Conservation (phyloP, 1,140 invertebrate species). For the Drosophila repletoides region DNA sequence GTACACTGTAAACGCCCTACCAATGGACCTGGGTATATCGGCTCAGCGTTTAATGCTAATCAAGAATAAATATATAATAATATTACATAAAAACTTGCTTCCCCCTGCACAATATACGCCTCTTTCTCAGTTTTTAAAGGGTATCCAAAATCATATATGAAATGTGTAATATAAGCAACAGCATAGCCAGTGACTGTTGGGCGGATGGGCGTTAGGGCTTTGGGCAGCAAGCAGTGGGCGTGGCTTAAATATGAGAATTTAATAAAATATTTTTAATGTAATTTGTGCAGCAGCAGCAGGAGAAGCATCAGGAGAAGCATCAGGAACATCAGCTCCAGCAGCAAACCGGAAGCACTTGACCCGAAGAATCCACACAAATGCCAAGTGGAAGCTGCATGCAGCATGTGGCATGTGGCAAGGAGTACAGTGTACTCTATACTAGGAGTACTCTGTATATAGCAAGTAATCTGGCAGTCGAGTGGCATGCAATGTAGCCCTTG, state of each 20-base stretch:
- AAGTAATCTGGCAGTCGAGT: neutral
- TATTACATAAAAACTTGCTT: too few relatives aligned
- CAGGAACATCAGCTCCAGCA: slow-evolving; percentile 7
- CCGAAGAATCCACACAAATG: slow-evolving; percentile 32
- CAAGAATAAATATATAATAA: slow-evolving; percentile 2
- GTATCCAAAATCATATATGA: slow-evolving; percentile 69
- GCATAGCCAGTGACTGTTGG: neutral
- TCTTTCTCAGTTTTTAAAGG: too few relatives aligned
- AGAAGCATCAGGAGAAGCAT: neutral
- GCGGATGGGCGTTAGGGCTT: neutral
- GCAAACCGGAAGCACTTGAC: slow-evolving; percentile 51
- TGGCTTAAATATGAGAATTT: slow-evolving; percentile 58
- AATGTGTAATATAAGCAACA: slow-evolving; percentile 50
- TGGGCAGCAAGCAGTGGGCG: slow-evolving; percentile 1
- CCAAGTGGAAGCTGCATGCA: slow-evolving; percentile 20
- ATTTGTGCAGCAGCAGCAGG: slow-evolving; percentile 39
- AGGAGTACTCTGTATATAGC: neutral
- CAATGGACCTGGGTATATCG: too few relatives aligned
- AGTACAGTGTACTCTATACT: too few relatives aligned
- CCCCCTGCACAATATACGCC: too few relatives aligned
- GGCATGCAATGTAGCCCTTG: slow-evolving; percentile 21
- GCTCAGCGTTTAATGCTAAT: too few relatives aligned
- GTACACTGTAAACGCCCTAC: too few relatives aligned
- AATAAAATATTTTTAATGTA: slow-evolving; percentile 77
- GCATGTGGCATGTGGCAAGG: neutral